Percentiles rank a stretch among this genome's conserved stretches.
Evolutionary conservation across 2,113 vertebrate genomes (phyloP).

Genomic region (Sylvietta virens): DNA sequence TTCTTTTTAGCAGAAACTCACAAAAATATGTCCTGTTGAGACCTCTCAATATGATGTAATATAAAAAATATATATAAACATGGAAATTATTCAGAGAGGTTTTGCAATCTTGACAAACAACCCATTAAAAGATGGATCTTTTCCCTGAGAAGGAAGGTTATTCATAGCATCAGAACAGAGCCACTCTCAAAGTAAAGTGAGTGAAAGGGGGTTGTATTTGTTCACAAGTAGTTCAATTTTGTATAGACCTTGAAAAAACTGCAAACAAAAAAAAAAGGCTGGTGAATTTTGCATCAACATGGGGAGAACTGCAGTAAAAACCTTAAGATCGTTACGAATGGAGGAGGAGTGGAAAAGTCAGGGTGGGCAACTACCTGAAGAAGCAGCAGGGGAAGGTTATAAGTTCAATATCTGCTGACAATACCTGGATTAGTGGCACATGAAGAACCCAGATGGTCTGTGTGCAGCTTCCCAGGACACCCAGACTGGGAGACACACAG

Average conservation of each 20-base stretch:
- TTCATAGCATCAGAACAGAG: neutral
- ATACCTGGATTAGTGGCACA: neutral
- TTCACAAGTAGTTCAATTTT: neutral
- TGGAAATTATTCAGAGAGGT: neutral
- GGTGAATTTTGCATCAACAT: neutral
- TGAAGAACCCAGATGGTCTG: neutral
- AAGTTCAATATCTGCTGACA: neutral
- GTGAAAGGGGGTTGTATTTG: neutral
- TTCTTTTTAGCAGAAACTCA: slow-evolving; percentile 1
- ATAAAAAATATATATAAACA: slow-evolving; percentile 19
- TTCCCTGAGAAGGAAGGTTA: neutral
- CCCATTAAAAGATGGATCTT: neutral
- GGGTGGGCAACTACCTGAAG: neutral
- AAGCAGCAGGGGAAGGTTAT: neutral
- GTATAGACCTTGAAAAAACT: neutral
- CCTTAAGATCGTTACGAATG: rapidly evolving
- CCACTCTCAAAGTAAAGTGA: neutral
- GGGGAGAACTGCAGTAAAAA: neutral
- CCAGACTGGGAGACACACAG: neutral
- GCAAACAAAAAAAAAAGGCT: neutral
- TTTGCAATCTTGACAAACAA: slow-evolving; percentile 1
- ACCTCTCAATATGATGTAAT: slow-evolving; percentile 3
- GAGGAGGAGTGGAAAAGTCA: neutral
- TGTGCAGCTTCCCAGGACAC: neutral
- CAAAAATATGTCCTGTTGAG: neutral